Evolutionary conservation across 2,113 vertebrate genomes (phyloP).

Genomic region (Bubo blakistoni): DNA sequence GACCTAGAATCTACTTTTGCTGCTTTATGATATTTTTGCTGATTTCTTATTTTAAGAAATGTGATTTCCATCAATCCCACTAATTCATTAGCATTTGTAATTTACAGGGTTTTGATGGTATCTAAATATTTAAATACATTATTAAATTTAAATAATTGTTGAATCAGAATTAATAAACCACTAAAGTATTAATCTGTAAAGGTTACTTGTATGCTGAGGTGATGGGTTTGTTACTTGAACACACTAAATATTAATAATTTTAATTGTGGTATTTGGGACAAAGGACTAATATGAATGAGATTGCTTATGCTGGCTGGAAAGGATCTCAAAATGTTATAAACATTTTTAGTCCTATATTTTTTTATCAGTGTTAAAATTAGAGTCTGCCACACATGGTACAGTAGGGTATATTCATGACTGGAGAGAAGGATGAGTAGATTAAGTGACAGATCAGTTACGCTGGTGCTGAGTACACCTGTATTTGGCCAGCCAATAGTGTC

Average conservation of each 20-base stretch:
- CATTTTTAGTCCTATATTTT: background rate
- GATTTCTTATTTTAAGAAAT: background rate
- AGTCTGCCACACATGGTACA: background rate
- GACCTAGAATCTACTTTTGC: background rate
- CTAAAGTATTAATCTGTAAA: background rate
- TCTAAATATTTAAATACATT: background rate
- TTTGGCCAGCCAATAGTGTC: background rate
- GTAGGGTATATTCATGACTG: background rate
- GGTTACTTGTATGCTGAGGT: background rate
- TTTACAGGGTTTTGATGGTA: background rate
- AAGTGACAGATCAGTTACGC: background rate
- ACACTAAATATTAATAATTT: background rate
- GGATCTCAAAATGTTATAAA: background rate
- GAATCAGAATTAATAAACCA: background rate
- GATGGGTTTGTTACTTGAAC: background rate
- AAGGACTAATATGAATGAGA: background rate
- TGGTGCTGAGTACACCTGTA: background rate
- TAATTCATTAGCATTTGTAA: background rate
- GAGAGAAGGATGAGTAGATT: background rate
- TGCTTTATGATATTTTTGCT: background rate
- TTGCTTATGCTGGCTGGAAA: background rate
- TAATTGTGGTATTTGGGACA: background rate
- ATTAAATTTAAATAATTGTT: background rate
- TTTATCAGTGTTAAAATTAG: background rate
- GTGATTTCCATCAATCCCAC: background rate